Base-by-base conservation (phyloP, 2,797 vertebrate species). In the Danio jaintianensis region DNA sequence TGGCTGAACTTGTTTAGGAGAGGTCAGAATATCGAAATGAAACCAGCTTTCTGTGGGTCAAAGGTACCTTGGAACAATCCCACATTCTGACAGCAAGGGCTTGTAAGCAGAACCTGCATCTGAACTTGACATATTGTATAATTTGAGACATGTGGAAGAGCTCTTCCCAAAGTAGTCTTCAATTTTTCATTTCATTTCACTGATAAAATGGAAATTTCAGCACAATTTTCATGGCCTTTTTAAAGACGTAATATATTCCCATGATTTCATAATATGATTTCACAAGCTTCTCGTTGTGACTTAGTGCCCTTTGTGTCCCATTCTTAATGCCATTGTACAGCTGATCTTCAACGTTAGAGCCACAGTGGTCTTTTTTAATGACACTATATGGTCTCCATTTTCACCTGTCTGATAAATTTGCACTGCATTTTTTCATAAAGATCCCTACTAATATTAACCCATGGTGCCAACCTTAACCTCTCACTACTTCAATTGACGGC, bases 11-110 rank as follows among this genome's bases (percentile, higher is more conserved):
- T 55, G 9, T 59, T 58, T 47, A 56, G n/a, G 20, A n/a, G 12
- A 58, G 75, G 42, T 69, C 42, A 78, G 53, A 68, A 36, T 68
- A 58, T 58, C 47, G 42, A 59, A 12, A 36, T 11, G 5, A 78
- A 68, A 48, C 29, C 3, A 10, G n/a, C 59, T 59, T 29, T 78
- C 11, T 62, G 42, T 68, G 36, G 75, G 22, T 50, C 43, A 69
- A 58, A 78, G 22, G 53, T 78, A 22, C 4, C 59, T 48, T 59
- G 22, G 7, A 40, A 59, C 22, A 58, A 59, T n/a, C n/a, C 29
- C 53, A 59, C 16, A 15, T 58, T 36, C 20, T 18, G 50, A 66
- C 12, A 18, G 20, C 50, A 55, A 55, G 18, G 20, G 10, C 52
- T 56, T 50, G 43, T 18, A 48, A 59, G 22, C 52, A 47, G 43